Evolutionary conservation across 2,888 invertebrate species (phyloP).

Genomic region (Nemapogon koenigi): DNA sequence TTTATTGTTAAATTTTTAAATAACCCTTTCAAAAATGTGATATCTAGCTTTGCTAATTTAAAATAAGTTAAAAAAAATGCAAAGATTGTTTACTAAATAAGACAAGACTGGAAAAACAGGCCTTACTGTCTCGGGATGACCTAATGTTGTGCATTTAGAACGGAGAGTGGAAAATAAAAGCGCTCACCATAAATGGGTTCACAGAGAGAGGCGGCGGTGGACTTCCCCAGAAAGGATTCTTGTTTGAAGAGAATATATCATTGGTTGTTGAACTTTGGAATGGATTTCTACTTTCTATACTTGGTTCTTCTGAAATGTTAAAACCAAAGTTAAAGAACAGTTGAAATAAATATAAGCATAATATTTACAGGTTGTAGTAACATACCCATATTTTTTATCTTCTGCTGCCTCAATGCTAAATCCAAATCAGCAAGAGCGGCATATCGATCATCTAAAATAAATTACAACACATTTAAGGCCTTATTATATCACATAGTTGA

Average conservation of each 20-base stretch:
- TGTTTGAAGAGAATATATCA: slow-evolving; percentile 48
- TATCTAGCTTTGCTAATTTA: too few species aligned
- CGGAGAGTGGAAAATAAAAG: too few species aligned
- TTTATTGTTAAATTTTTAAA: too few species aligned
- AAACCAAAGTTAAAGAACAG: slow-evolving; percentile 15
- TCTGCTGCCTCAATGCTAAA: slow-evolving; percentile 70
- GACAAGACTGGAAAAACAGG: too few species aligned
- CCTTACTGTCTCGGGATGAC: too few species aligned
- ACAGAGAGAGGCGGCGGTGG: slow-evolving; percentile 34
- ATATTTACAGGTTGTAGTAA: slow-evolving; percentile 8
- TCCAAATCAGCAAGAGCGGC: slow-evolving; percentile 95
- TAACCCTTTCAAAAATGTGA: too few species aligned
- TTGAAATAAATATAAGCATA: slow-evolving; percentile 9
- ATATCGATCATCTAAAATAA: slow-evolving; percentile 82
- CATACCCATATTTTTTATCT: slow-evolving; percentile 33
- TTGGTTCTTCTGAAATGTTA: slow-evolving; percentile 47
- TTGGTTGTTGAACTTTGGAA: slow-evolving; percentile 51
- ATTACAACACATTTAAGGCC: slow-evolving; percentile 16
- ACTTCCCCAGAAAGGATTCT: slow-evolving; percentile 56
- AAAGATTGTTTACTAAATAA: too few species aligned
- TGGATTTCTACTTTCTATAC: slow-evolving; percentile 48
- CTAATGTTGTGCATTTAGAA: too few species aligned
- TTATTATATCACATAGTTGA: slow-evolving; percentile 10
- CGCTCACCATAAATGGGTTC: slow-evolving; percentile 53
- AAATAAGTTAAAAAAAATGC: too few species aligned